Evolutionary conservation across 2,888 invertebrate genomes (phyloP).

Genomic region (Drosophila borealis): DNA sequence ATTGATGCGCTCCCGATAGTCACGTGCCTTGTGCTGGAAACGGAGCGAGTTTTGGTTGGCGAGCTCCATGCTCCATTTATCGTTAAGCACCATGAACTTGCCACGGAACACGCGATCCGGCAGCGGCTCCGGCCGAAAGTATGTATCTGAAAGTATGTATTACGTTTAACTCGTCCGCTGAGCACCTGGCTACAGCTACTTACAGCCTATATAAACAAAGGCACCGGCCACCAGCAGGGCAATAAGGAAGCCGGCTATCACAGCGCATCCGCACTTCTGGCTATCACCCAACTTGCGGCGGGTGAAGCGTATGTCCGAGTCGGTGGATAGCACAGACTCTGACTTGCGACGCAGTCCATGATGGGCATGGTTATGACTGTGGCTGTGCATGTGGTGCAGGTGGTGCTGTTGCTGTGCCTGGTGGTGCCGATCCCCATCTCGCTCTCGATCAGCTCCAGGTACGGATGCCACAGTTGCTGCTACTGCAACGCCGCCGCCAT

Average conservation of each 20-base stretch:
- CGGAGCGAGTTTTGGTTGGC: conserved; percentile 89
- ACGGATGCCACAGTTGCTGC: not conserved
- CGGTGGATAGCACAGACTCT: conserved; percentile 93
- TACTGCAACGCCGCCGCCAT: conserved; percentile 25
- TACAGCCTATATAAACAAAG: conserved; percentile 88
- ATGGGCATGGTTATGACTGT: conserved; percentile 66
- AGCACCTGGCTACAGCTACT: conserved; percentile 11
- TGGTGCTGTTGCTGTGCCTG: conserved; percentile 55
- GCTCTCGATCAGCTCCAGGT: conserved; percentile 15
- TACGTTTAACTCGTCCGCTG: not conserved
- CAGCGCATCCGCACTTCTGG: conserved; percentile 94
- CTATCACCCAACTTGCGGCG: conserved; percentile 93
- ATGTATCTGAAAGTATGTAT: conserved; percentile 77
- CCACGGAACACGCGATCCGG: conserved; percentile 94
- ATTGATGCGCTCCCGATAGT: conserved; percentile 91
- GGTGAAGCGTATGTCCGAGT: conserved; percentile 95
- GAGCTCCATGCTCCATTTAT: conserved; percentile 89
- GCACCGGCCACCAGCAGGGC: conserved; percentile 90
- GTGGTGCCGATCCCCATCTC: conserved; percentile 43
- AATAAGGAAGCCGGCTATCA: conserved; percentile 92
- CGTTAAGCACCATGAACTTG: conserved; percentile 90
- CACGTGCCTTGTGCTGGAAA: conserved; percentile 90
- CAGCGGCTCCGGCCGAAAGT: conserved; percentile 87
- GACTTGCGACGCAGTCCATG: conserved; percentile 85
- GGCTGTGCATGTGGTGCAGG: conserved; percentile 63